Conservation (phyloP, 2,888 invertebrate genomes). For the Drosophila aldrichi region DNA sequence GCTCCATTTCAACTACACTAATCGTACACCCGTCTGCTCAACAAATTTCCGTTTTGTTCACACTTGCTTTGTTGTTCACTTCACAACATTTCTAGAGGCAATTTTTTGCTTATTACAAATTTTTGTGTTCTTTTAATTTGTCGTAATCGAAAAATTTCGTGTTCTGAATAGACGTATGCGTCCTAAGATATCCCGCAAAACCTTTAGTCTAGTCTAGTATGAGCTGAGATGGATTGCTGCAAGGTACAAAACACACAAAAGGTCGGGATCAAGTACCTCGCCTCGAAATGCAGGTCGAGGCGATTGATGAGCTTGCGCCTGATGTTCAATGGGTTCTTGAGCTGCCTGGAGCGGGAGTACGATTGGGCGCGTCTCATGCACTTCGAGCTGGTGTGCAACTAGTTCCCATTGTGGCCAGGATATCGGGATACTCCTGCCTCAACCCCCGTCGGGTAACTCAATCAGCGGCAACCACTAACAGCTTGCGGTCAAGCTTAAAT, state of each 20-base stretch:
- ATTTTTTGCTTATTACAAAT: background rate
- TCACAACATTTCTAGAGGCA: background rate
- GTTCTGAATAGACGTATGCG: background rate
- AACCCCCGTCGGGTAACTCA: conserved; percentile 7
- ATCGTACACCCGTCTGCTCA: background rate
- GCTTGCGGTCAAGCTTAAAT: conserved; percentile 1
- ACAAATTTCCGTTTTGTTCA: background rate
- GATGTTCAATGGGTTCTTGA: conserved; percentile 51
- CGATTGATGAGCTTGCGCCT: conserved; percentile 21
- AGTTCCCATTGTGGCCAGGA: background rate
- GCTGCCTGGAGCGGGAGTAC: conserved; percentile 48
- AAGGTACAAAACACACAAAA: background rate
- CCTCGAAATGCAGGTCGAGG: background rate
- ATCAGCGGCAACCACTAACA: conserved; percentile 6
- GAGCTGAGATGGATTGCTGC: conserved; percentile 21
- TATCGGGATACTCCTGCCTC: background rate
- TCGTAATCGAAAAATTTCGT: background rate
- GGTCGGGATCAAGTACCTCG: background rate
- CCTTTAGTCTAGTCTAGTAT: background rate
- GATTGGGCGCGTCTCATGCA: conserved; percentile 55
- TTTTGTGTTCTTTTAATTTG: conserved; percentile 1
- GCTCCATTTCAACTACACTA: background rate
- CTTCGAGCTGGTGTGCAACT: conserved; percentile 58
- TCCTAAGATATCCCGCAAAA: background rate
- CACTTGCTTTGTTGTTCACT: background rate